phyloP scores from a whole-genome alignment of 2,113 vertebrate species.

The Cyprinodon brontotheroides region DNA sequence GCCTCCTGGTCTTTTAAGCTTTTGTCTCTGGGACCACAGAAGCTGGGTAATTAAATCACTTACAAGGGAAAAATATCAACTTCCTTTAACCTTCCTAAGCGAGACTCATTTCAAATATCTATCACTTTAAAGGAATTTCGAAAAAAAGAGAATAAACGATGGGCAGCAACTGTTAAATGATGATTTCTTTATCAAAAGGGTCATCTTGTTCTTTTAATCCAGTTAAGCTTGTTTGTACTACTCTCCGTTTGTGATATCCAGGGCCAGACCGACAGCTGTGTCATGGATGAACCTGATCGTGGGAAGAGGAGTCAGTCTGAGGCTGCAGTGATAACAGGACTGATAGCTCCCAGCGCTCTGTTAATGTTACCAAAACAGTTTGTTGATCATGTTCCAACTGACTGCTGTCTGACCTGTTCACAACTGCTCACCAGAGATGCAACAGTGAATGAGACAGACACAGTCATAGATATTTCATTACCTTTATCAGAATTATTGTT shows the following conservation, averaged over 20 bases:
- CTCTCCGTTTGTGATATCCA: slow-evolving; percentile 22
- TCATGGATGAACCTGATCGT: slow-evolving; percentile 39
- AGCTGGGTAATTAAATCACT: not conserved
- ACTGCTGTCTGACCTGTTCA: slow-evolving; percentile 40
- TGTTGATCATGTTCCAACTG: slow-evolving; percentile 53
- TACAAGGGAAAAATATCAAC: too few species aligned
- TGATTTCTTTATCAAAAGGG: not conserved
- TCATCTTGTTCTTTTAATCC: not conserved
- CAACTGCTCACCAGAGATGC: slow-evolving; percentile 4
- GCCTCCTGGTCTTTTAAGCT: not conserved
- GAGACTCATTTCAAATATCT: not conserved
- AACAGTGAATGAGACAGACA: slow-evolving; percentile 14
- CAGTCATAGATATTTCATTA: not conserved
- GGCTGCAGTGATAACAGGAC: slow-evolving; percentile 44
- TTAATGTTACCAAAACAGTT: slow-evolving; percentile 49
- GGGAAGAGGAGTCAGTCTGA: slow-evolving; percentile 53
- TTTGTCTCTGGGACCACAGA: not conserved
- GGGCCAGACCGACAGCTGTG: slow-evolving; percentile 28
- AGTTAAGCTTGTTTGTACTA: not conserved
- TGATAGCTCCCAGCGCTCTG: slow-evolving; percentile 39
- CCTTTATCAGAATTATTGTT: not conserved
- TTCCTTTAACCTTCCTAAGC: not conserved
- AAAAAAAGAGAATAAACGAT: not conserved
- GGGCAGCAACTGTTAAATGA: slow-evolving; percentile 14
- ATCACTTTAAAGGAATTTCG: not conserved